phyloP scores from a whole-genome alignment of 2,888 invertebrate genomes.

The Campoplex nolae region DNA sequence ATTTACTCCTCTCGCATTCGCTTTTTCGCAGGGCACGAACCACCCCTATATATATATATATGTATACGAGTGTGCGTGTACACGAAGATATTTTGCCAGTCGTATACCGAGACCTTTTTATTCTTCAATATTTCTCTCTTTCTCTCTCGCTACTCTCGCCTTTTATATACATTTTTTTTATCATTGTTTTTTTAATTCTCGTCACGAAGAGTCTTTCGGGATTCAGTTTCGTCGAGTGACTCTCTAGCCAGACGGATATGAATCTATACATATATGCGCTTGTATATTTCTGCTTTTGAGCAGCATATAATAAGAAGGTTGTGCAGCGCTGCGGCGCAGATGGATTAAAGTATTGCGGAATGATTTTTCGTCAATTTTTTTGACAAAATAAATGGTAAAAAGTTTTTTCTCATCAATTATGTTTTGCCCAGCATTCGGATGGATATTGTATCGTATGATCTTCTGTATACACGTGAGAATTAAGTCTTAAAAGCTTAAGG shows the following conservation, averaged over 20 bases:
- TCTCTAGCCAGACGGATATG: conserved; percentile 35
- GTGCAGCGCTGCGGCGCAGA: no score
- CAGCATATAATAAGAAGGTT: neutral
- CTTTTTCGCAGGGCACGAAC: conserved; percentile 61
- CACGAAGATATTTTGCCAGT: conserved; percentile 39
- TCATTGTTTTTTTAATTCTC: conserved; percentile 37
- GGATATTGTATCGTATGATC: neutral
- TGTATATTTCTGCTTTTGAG: conserved; percentile 19
- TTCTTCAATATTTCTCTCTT: conserved; percentile 46
- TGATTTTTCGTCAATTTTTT: conserved; percentile 10
- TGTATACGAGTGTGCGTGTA: conserved; percentile 4
- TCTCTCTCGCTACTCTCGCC: conserved; percentile 56
- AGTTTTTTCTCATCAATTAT: neutral
- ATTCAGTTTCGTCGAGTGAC: conserved; percentile 54
- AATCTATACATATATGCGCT: conserved; percentile 11
- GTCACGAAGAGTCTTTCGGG: conserved; percentile 58
- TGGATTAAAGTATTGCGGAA: neutral
- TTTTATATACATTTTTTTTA: conserved; percentile 32
- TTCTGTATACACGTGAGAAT: neutral
- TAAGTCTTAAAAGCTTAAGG: neutral
- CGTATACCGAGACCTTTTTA: conserved; percentile 55
- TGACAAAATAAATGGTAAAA: conserved; percentile 24
- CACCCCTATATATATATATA: neutral
- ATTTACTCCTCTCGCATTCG: conserved; percentile 61
- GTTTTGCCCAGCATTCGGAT: neutral